These are phyloP conservation scores for Luidia sarsii DNA, from an alignment of 53 echinoderm and acorn worm species.

Conservation along the genomic window DNA sequence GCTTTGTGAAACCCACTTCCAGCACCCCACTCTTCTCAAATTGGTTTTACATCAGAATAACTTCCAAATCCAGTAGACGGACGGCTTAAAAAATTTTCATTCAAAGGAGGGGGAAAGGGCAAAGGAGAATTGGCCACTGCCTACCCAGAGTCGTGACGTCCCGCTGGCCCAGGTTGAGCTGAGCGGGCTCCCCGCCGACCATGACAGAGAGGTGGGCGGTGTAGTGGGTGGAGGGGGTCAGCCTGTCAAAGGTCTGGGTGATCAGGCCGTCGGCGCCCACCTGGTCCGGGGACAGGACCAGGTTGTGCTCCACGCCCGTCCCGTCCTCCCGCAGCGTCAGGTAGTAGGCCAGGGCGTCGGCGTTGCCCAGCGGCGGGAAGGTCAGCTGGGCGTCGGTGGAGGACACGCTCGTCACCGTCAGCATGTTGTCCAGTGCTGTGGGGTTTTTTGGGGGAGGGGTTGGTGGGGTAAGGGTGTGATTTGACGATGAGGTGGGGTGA, in stretches of 20 bases:
- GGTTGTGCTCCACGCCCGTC: conserved; percentile 5
- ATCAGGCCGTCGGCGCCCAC: conserved; percentile 7
- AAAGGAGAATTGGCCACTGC: not conserved
- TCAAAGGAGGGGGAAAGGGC: not conserved
- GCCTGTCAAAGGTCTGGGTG: conserved; percentile 1
- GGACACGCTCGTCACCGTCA: conserved; percentile 17
- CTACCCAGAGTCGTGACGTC: conserved; percentile 18
- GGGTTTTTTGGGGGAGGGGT: no score
- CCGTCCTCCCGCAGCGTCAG: conserved; percentile 29
- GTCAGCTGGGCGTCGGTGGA: conserved; percentile 5
- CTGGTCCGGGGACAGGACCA: conserved; percentile 3
- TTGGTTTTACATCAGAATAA: no score
- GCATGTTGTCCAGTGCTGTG: conserved; percentile 15
- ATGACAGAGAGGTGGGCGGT: conserved; percentile 11
- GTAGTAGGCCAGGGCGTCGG: conserved; percentile 7
- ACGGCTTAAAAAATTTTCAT: no score
- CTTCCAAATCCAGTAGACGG: no score
- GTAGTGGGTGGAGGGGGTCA: conserved; percentile 28
- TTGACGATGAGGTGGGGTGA: no score
- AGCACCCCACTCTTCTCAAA: no score
- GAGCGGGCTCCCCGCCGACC: conserved; percentile 6
- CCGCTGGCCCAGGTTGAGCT: conserved; percentile 15
- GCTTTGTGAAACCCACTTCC: no score
- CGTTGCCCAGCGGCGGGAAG: conserved; percentile 19
- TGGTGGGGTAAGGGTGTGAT: no score